A percentile compares a stretch with the other conserved stretches of the same genome.
These are phyloP conservation scores for Perccottus glenii DNA, from an alignment of 2,113 vertebrate genomes.

Conservation along the genomic window DNA sequence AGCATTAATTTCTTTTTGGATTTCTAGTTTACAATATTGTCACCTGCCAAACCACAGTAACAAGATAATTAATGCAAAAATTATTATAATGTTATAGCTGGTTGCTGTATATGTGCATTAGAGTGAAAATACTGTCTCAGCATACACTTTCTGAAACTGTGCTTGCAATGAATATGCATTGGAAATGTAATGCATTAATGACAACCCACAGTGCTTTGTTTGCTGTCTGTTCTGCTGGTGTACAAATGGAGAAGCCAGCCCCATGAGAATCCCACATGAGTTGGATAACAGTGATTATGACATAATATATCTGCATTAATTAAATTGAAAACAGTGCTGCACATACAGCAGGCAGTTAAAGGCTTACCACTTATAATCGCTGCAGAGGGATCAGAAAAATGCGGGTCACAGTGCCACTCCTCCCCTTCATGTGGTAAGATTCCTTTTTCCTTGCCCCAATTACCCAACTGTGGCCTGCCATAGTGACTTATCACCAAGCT, in stretches of 20 bases:
- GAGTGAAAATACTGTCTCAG: slow-evolving; percentile 4
- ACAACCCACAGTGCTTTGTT: slow-evolving; percentile 3
- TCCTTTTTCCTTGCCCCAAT: slow-evolving; percentile 50
- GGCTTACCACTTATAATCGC: slow-evolving; percentile 34
- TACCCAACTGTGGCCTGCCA: slow-evolving; percentile 55
- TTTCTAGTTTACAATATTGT: no score
- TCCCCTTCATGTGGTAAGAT: slow-evolving; percentile 8
- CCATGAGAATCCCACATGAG: slow-evolving; percentile 11
- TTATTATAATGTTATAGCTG: no score
- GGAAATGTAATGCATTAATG: not conserved
- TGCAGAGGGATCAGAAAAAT: slow-evolving; percentile 27
- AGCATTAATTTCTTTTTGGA: no score
- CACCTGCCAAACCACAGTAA: no score
- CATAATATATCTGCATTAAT: slow-evolving; percentile 41
- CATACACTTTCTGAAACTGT: slow-evolving; percentile 5
- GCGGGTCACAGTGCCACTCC: slow-evolving; percentile 38
- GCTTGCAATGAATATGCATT: not conserved
- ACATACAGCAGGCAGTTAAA: slow-evolving; percentile 19
- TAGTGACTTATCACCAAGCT: slow-evolving; percentile 63
- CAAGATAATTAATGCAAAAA: no score
- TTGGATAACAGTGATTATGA: slow-evolving; percentile 25
- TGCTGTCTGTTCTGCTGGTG: slow-evolving; percentile 1
- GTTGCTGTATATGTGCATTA: not conserved
- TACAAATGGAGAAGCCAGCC: slow-evolving; percentile 22
- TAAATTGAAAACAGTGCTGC: slow-evolving; percentile 14